Evolutionary conservation across 2,888 invertebrate genomes (phyloP).

Genomic region (Drosophila kuntzei): DNA sequence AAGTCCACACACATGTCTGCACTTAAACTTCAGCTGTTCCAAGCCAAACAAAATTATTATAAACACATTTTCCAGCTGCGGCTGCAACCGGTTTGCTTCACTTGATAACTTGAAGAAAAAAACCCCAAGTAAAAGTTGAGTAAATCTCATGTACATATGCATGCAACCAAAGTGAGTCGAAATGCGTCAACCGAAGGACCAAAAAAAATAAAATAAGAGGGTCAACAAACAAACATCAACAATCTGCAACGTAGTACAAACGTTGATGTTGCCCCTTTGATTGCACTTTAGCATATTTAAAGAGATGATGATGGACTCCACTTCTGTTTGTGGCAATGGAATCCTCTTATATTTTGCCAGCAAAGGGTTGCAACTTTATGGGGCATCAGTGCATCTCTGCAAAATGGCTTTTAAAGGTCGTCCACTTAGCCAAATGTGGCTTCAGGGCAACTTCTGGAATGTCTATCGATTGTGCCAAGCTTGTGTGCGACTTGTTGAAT

Average conservation of each 20-base stretch:
- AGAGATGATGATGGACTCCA: slow-evolving; percentile 37
- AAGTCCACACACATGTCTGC: slow-evolving; percentile 46
- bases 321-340: slow-evolving; percentile 9
- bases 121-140: slow-evolving; percentile 62
- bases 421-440: slow-evolving; percentile 22
- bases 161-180: slow-evolving; percentile 32
- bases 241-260: background rate
- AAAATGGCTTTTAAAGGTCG: slow-evolving; percentile 16
- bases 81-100: slow-evolving; percentile 60
- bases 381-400: slow-evolving; percentile 23
- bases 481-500: slow-evolving; percentile 20
- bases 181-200: slow-evolving; percentile 33
- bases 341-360: slow-evolving; percentile 9
- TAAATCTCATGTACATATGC: slow-evolving; percentile 69
- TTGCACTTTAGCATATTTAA: slow-evolving; percentile 61
- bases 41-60: slow-evolving; percentile 59
- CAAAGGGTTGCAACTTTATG: slow-evolving; percentile 8
- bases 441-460: slow-evolving; percentile 15
- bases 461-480: slow-evolving; percentile 12
- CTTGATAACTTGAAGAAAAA: slow-evolving; percentile 11
- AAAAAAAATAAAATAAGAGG: slow-evolving; percentile 10
- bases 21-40: slow-evolving; percentile 56
- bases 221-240: slow-evolving; percentile 9
- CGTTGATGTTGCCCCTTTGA: slow-evolving; percentile 11
- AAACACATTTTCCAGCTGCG: slow-evolving; percentile 70